These are phyloP conservation scores for Carassius auratus DNA, from an alignment of 2,113 vertebrate species.

Conservation along the genomic window DNA sequence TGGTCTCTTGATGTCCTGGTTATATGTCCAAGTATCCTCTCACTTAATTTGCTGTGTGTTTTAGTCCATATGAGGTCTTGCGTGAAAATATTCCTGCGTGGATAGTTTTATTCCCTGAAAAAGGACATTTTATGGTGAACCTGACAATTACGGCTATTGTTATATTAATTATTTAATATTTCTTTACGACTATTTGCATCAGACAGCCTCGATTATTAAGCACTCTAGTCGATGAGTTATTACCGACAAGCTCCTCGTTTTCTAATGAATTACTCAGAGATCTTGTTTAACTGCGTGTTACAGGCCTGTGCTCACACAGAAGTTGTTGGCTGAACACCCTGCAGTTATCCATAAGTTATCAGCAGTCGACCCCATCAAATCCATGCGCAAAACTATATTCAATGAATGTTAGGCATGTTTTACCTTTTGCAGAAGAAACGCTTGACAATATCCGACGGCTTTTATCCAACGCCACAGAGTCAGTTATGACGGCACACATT, in stretches of 20 bases:
- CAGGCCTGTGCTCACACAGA: not conserved
- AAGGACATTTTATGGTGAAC: slow-evolving; percentile 63
- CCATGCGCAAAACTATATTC: not conserved
- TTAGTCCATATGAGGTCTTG: slow-evolving; percentile 67
- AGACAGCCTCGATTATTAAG: not conserved
- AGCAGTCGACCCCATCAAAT: not conserved
- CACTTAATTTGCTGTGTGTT: slow-evolving; percentile 67
- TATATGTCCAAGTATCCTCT: slow-evolving; percentile 69
- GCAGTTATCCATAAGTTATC: not conserved
- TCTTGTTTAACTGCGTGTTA: not conserved
- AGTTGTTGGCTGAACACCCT: not conserved
- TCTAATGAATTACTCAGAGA: not conserved
- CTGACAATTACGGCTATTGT: slow-evolving; percentile 1
- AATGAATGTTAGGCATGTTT: not conserved
- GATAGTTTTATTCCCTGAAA: slow-evolving; percentile 65
- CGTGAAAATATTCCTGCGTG: slow-evolving; percentile 68
- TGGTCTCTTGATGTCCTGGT: slow-evolving; percentile 66
- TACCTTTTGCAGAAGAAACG: slow-evolving; percentile 46
- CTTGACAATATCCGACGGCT: slow-evolving; percentile 49
- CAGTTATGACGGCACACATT: not conserved
- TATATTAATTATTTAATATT: not conserved
- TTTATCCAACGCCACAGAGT: slow-evolving; percentile 69
- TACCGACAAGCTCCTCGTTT: not conserved
- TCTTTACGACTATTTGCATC: not conserved
- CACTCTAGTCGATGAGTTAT: not conserved